Base-by-base conservation (phyloP, 2,113 vertebrate genomes). In the Daphoenositta chrysoptera region DNA sequence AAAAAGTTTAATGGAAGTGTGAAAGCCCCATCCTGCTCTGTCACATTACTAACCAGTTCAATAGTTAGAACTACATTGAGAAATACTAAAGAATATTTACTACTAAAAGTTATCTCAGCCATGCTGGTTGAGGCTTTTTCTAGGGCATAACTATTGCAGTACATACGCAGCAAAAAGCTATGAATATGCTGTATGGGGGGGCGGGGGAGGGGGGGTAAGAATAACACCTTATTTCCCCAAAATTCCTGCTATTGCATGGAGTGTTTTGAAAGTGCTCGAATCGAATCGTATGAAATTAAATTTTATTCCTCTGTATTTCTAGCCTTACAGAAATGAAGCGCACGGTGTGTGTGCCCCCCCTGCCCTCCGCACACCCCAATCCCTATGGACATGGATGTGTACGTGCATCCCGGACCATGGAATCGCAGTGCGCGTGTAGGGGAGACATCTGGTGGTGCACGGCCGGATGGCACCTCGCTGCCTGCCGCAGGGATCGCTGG, bases 321-420 rank as follows among this genome's bases (percentile, higher is more conserved):
- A 11, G 21, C 30, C 13, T 31, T 40, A 24, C n/a, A 11, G 60
- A 54, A 26, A 31, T 1, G 20, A 39, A 54, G 53, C 9, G 1
- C 21, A 2, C 0, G 12, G 2, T 8, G 33, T 3, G 3, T 1
- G 10, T 18, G 13, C 3, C 24, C 15, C 28, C 13, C 9, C 2
- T 22, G 13, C 42, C 3, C 15, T 24, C 7, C 24, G 6, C 31
- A 2, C 15, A 1, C 2, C 21, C 2, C 39, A 22, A 5, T 75
- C 45, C 13, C n/a, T 15, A 0, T 0, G 39, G 39, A 26, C 28
- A 0, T 0, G 33, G 24, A 35, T 13, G 21, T 7, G 33, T 1
- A 0, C 2, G 1, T 0, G 27, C 37, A 68, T 37, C 72, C 26
- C 4, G 1, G 26, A 6, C 2, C 28, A 26, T 35, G 89, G 30